These are phyloP conservation scores for Hyaena hyaena DNA, from an alignment of 2,113 vertebrate species.

Conservation along the genomic window DNA sequence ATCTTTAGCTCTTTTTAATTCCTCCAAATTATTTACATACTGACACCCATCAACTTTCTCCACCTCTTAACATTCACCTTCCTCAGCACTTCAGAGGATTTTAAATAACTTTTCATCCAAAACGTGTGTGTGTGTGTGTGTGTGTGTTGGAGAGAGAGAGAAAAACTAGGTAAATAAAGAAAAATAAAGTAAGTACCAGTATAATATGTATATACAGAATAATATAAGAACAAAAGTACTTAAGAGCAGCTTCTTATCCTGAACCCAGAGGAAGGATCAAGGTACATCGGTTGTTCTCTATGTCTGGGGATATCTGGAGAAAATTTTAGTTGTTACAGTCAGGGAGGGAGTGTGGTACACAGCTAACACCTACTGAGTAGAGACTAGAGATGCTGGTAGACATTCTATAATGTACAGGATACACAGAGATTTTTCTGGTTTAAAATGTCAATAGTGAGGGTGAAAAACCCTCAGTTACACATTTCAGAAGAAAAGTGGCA, in stretches of 20 bases:
- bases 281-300: background rate
- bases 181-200: background rate
- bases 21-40: background rate
- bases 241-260: background rate
- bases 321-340: background rate
- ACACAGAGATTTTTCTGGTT: background rate
- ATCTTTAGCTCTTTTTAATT: background rate
- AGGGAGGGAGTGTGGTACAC: background rate
- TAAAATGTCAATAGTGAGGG: background rate
- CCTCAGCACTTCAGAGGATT: background rate
- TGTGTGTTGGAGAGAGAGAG: background rate
- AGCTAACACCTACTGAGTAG: background rate
- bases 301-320: background rate
- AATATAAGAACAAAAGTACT: background rate
- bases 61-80: background rate
- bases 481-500: background rate
- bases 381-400: background rate
- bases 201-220: background rate
- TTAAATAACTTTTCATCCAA: background rate
- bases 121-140: background rate
- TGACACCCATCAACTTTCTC: background rate
- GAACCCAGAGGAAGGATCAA: background rate
- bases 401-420: background rate
- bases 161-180: background rate
- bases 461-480: background rate